These are phyloP conservation scores for Gymnobelideus leadbeateri DNA, from an alignment of 2,113 vertebrate species.

Conservation along the genomic window DNA sequence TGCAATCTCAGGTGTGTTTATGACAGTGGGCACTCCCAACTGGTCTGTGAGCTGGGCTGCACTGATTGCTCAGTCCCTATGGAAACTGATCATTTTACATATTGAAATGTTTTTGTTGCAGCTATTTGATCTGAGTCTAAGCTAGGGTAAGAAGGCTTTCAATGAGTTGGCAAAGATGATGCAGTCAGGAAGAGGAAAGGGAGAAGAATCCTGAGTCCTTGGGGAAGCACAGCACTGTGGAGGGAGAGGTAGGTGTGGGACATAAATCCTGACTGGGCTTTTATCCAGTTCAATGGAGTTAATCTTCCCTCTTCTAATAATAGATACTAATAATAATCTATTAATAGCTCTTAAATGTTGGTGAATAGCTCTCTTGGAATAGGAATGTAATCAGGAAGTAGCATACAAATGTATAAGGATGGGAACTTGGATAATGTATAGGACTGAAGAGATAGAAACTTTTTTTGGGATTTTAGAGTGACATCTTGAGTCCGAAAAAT, in stretches of 20 bases:
- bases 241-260: background rate
- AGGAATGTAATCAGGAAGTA: background rate
- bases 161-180: background rate
- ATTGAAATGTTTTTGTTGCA: background rate
- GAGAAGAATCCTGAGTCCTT: background rate
- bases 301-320: background rate
- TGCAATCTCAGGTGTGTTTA: background rate
- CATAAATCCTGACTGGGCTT: background rate
- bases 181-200: background rate
- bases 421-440: background rate
- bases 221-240: background rate
- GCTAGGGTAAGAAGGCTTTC: background rate
- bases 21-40: background rate
- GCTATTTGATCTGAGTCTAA: background rate
- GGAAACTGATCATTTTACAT: background rate
- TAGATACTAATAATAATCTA: background rate
- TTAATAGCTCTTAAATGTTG: background rate
- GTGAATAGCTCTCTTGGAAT: background rate
- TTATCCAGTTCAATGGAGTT: background rate
- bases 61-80: background rate
- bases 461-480: background rate
- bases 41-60: background rate
- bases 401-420: background rate
- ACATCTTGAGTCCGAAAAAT: background rate
- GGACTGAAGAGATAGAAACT: background rate